Evolutionary conservation across 2,888 invertebrate genomes (phyloP).

Genomic region (Rhimphoctona megacephalus): DNA sequence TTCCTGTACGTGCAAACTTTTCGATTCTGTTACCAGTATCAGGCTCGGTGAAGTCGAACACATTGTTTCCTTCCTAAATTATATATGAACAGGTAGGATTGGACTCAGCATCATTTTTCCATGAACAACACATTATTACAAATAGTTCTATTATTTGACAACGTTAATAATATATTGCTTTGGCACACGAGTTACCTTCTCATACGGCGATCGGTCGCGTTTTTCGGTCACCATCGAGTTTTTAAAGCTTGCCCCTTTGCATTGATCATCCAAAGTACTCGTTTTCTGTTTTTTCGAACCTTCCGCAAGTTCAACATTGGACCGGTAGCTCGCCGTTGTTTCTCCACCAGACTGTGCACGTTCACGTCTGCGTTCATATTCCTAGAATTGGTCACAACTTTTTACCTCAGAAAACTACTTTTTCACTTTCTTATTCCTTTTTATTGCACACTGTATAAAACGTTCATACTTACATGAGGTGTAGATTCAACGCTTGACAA

Average conservation of each 20-base stretch:
- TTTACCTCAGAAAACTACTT: no score
- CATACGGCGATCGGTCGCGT: constrained; percentile 1
- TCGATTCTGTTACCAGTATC: neutral
- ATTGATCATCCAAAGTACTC: neutral
- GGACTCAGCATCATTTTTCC: constrained; percentile 1
- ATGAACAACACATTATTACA: constrained; percentile 2
- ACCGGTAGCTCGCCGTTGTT: neutral
- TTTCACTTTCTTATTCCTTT: no score
- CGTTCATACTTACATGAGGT: neutral
- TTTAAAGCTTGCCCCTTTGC: neutral
- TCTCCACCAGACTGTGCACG: neutral
- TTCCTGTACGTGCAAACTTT: no score
- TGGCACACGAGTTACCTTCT: constrained; percentile 9
- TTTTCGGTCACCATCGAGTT: constrained; percentile 7
- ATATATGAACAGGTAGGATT: neutral
- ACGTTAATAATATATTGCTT: constrained; percentile 2
- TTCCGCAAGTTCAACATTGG: constrained; percentile 6
- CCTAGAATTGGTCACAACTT: no score
- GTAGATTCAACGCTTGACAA: constrained; percentile 3
- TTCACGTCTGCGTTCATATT: constrained; percentile 10
- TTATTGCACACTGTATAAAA: no score
- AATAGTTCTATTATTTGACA: neutral
- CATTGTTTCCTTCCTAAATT: neutral
- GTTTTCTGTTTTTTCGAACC: constrained; percentile 1
- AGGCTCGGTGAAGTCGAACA: constrained; percentile 4